Percentiles rank a stretch among this genome's conserved stretches.
Evolutionary conservation across 2,113 vertebrate genomes (phyloP).

Genomic region (Turnix velox): DNA sequence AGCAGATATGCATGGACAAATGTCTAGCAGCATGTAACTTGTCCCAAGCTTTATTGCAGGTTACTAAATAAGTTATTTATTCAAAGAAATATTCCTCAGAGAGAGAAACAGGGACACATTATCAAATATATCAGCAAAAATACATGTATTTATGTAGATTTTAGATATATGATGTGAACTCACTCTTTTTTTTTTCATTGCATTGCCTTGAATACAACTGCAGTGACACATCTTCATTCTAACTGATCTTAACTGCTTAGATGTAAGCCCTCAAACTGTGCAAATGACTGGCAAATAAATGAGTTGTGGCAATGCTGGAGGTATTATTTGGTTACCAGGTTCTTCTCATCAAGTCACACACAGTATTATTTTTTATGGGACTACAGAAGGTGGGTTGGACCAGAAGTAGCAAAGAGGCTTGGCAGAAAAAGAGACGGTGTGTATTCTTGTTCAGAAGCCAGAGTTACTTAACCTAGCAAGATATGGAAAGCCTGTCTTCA

Average conservation of each 20-base stretch:
- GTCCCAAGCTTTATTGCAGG: background rate
- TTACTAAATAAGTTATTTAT: background rate
- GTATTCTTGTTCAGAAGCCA: background rate
- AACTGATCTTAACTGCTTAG: background rate
- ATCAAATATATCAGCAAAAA: background rate
- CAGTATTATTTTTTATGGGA: background rate
- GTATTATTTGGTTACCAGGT: background rate
- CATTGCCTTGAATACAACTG: background rate
- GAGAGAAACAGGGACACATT: background rate
- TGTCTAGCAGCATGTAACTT: background rate
- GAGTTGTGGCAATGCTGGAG: background rate
- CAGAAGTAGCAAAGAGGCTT: background rate
- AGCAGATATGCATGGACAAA: background rate
- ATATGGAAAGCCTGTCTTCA: background rate
- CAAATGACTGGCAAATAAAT: background rate
- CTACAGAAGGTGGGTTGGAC: background rate
- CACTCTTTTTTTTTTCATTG: background rate
- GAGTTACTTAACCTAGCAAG: background rate
- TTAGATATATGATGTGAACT: background rate
- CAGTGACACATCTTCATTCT: background rate
- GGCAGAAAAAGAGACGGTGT: background rate
- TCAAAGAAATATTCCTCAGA: background rate
- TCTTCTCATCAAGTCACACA: accelerated
- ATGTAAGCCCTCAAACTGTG: background rate
- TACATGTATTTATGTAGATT: background rate